Evolutionary conservation across 2,888 invertebrate genomes (phyloP).

Genomic region (Acronicta psi): DNA sequence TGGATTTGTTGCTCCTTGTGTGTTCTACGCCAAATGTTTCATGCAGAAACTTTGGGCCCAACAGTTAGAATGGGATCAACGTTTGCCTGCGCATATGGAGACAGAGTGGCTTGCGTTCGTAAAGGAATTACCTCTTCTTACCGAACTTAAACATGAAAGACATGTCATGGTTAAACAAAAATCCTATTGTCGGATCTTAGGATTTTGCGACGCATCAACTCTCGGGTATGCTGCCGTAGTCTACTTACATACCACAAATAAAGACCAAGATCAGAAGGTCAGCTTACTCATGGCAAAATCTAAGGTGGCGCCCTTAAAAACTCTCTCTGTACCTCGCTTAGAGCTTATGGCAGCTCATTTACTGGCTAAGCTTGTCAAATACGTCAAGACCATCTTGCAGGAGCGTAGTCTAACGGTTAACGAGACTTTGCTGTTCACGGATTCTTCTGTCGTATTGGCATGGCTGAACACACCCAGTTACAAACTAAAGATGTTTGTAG

Average conservation of each 20-base stretch:
- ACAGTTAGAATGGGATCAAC: slow-evolving; percentile 20
- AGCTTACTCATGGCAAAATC: slow-evolving; percentile 9
- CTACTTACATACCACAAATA: slow-evolving; percentile 13
- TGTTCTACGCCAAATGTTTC: slow-evolving; percentile 2
- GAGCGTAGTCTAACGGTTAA: neutral
- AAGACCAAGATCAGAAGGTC: neutral
- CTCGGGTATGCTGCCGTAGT: slow-evolving; percentile 24
- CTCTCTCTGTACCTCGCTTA: slow-evolving; percentile 9
- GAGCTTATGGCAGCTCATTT: slow-evolving; percentile 16
- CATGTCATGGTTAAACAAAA: slow-evolving; percentile 15
- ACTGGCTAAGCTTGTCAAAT: slow-evolving; percentile 3
- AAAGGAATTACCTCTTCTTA: slow-evolving; percentile 15
- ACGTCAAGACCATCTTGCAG: neutral
- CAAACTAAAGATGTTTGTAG: slow-evolving; percentile 43
- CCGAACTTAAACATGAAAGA: slow-evolving; percentile 22
- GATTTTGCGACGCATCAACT: slow-evolving; percentile 35
- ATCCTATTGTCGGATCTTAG: slow-evolving; percentile 16
- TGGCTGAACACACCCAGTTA: slow-evolving; percentile 43
- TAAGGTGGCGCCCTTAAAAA: slow-evolving; percentile 10
- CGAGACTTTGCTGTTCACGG: slow-evolving; percentile 15
- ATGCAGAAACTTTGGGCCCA: slow-evolving; percentile 11
- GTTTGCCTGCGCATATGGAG: slow-evolving; percentile 10
- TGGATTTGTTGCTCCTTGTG: slow-evolving; percentile 3
- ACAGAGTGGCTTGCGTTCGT: slow-evolving; percentile 16
- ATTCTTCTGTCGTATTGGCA: slow-evolving; percentile 39